Base-by-base conservation (phyloP, 1,140 invertebrate species). In the Diachasmimorpha longicaudata region DNA sequence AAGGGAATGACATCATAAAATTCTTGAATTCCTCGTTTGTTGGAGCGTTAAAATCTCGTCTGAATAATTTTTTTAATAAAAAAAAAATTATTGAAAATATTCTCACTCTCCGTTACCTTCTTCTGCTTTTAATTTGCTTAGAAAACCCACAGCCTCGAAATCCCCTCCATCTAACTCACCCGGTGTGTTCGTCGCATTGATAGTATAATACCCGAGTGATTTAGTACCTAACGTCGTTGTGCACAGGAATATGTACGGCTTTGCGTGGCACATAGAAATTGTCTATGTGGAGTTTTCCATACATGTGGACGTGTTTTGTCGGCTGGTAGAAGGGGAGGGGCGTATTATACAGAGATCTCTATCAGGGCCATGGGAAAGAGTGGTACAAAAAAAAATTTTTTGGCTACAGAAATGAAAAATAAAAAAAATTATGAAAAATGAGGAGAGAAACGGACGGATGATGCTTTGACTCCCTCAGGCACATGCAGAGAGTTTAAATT, bases 131-230 rank as follows among this genome's bases (percentile, higher is more conserved):
- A 74, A 74, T 74, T 74, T 74, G 55, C 72, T 74, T 68, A 74
- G 37, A 66, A 67, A 74, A 21, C 72, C 55, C 58, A 63, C 48
- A 39, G 58, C 37, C 72, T 46, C 72, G 44, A 48, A 69, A n/a
- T 42, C 21, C 42, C 42, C 21, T 21, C 25, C 48, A 25, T 31
- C 48, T 67, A 58, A 25, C 58, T 73, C 58, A 25, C 52, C 1
- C n/a, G 8, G 52, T 10, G 31, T 16, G 6, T 55, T 63, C 58
- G 58, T 67, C 55, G 63, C 55, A 74, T 74, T 74, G 72, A 74
- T 74, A 74, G 66, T 74, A 74, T 74, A 74, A 74, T 74, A 74
- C 73, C 72, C 66, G 37, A 74, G 66, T 74, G 73, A 74, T 74
- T 74, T 74, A 74, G 73, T 74, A 69, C 63, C 73, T 74, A 69